phyloP scores from a whole-genome alignment of 2,797 vertebrate genomes.

The Sternotherus odoratus region DNA sequence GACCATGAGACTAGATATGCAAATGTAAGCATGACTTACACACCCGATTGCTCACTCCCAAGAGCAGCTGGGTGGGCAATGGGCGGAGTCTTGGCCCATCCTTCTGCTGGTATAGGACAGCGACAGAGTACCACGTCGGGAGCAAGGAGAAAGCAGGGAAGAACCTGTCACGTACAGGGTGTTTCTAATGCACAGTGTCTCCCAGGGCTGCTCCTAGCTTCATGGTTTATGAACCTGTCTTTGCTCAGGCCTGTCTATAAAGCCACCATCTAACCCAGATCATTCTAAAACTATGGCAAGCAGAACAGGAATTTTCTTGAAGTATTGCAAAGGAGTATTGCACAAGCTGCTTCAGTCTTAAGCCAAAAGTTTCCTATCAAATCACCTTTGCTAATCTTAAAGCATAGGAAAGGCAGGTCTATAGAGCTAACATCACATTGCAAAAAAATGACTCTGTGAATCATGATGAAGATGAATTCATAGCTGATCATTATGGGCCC shows the following conservation, averaged over 20 bases:
- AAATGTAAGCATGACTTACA: no score
- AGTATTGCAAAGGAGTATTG: neutral
- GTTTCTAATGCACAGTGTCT: neutral
- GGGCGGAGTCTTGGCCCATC: neutral
- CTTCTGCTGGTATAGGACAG: neutral
- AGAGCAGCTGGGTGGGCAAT: neutral
- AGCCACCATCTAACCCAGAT: neutral
- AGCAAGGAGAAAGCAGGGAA: neutral
- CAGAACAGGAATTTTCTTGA: neutral
- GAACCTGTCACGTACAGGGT: neutral
- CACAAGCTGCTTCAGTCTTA: neutral
- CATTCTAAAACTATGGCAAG: neutral
- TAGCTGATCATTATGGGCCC: neutral
- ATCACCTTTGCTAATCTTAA: constrained; percentile 75
- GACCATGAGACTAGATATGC: neutral
- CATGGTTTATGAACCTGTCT: neutral
- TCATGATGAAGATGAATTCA: neutral
- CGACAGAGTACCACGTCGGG: neutral
- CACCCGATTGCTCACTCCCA: neutral
- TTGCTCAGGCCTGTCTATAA: neutral
- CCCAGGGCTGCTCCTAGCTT: neutral
- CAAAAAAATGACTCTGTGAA: constrained; percentile 6
- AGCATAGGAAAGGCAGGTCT: constrained; percentile 56
- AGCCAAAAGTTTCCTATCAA: constrained; percentile 9
- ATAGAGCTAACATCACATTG: constrained; percentile 52